Evolutionary conservation across 2,888 invertebrate genomes (phyloP).

Genomic region (Molorchus minor): DNA sequence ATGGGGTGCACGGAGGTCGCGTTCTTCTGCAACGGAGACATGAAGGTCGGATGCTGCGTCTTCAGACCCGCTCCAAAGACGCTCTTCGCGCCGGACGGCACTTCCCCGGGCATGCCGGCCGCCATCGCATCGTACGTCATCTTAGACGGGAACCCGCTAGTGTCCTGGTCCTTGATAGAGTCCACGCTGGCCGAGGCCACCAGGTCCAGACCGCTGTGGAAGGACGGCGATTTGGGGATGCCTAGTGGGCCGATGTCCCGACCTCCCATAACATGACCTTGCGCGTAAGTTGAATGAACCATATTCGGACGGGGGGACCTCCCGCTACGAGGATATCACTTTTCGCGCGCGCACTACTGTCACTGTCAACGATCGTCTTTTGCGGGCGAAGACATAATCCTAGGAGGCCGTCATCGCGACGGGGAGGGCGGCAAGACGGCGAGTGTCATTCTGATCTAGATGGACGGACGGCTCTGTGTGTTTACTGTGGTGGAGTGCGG

Average conservation of each 20-base stretch:
- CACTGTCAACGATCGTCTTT: constrained; percentile 6
- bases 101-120: constrained; percentile 2
- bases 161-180: constrained; percentile 58
- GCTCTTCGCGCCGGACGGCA: background rate
- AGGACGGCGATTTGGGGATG: constrained; percentile 87
- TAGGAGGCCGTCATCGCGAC: constrained; percentile 13
- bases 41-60: background rate
- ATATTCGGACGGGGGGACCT: constrained; percentile 41
- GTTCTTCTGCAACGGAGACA: constrained; percentile 33
- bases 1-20: constrained; percentile 45
- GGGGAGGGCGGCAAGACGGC: constrained; percentile 1
- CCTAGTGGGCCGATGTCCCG: constrained; percentile 58
- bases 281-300: constrained; percentile 62
- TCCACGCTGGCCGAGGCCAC: constrained; percentile 70
- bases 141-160: constrained; percentile 36
- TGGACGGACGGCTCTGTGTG: too few relatives aligned
- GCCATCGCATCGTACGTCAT: constrained; percentile 23
- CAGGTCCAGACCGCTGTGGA: constrained; percentile 85
- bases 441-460: too few relatives aligned
- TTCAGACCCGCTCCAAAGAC: constrained; percentile 14
- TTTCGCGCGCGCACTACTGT: constrained; percentile 8
- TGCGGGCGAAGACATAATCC: constrained; percentile 2
- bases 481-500: background rate
- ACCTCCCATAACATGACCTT: constrained; percentile 60
- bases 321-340: background rate